These are phyloP conservation scores for Sorex maritimensis DNA, from an alignment of 2,797 vertebrate species.

Conservation along the genomic window DNA sequence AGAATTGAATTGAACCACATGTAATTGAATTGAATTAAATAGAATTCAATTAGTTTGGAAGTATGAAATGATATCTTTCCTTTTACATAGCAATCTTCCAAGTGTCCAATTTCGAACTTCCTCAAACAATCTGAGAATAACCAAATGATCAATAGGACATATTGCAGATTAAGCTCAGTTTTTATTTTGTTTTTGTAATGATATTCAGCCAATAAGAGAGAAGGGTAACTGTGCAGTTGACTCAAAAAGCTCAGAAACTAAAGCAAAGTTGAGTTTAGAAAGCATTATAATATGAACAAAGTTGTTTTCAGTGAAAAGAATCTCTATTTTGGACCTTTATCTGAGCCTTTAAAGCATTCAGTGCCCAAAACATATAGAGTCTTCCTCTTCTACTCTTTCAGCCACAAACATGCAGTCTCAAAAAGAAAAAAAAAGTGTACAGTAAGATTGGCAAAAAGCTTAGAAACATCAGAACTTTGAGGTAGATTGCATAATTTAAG, in stretches of 20 bases:
- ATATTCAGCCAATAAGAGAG: slow-evolving; percentile 55
- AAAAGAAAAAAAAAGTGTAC: not conserved
- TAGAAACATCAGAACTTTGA: not conserved
- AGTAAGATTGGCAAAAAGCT: not conserved
- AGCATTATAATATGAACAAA: slow-evolving; percentile 32
- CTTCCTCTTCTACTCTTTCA: not conserved
- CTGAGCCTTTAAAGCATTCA: not conserved
- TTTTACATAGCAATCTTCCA: slow-evolving; percentile 61
- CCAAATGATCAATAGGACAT: slow-evolving; percentile 50
- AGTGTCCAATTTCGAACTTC: slow-evolving; percentile 68
- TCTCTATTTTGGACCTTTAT: not conserved
- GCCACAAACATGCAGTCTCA: slow-evolving; percentile 12
- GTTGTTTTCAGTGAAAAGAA: not conserved
- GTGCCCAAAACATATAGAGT: not conserved
- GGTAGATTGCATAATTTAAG: not conserved
- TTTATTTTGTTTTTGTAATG: slow-evolving; percentile 23
- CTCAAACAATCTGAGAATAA: slow-evolving; percentile 66
- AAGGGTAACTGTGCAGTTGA: not conserved
- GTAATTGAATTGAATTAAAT: slow-evolving; percentile 62
- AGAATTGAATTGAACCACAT: slow-evolving; percentile 54
- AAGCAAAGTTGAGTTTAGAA: slow-evolving; percentile 40
- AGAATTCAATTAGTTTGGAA: slow-evolving; percentile 64
- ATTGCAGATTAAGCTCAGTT: not conserved
- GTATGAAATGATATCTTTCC: slow-evolving; percentile 52
- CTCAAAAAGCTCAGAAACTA: slow-evolving; percentile 40